Evolutionary conservation across 1,140 invertebrate species (phyloP), one percentile per base, ranked within the genome.

Genomic region (Hyphantria cunea): DNA sequence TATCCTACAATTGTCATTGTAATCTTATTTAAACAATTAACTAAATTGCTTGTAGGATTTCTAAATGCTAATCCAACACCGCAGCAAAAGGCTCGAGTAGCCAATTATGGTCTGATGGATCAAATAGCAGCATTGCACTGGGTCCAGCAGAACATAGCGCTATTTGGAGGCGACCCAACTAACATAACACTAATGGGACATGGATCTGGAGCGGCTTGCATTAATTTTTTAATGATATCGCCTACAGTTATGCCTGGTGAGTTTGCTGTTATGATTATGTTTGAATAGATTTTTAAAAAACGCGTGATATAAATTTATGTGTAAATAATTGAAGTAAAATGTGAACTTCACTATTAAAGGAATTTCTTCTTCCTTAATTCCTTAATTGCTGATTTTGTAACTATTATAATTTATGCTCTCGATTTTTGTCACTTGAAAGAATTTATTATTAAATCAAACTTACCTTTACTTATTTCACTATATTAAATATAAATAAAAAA

Each of bases 91-190:
- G 96, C 96, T 10, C 93, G 96, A 41, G 95, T 96, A 68, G 97
- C 95, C 11, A 99, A 99, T 92, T 98, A 98, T 84, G 98, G 97
- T 0, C 92, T 98, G 25, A 96, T 98, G 94, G 98, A 99, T 90
- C 96, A 98, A 85, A 95, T 98, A 74, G 96, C 97, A 0, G 96
- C 96, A 0, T 91, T 98, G 0, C 96, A 97, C 76, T 98, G 97
- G 97, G 94, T 98, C 13, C 96, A 97, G 75, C 95, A 97, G 83
- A 98, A 98, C 84, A 97, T 98, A 58, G 95, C 93, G 6, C 93
- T 95, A 45, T 99, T 99, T 84, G 96, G 96, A 25, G 96, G 97
- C 0, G 97, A 99, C 91, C 94, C 96, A 6, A 93, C 93, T 17
- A 96, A 96, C 78, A 96, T 99, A 6, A 98, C 98, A 0, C 86